phyloP scores from a whole-genome alignment of 64 coral and sea anemone species.

The Dendrophyllia cribrosa region DNA sequence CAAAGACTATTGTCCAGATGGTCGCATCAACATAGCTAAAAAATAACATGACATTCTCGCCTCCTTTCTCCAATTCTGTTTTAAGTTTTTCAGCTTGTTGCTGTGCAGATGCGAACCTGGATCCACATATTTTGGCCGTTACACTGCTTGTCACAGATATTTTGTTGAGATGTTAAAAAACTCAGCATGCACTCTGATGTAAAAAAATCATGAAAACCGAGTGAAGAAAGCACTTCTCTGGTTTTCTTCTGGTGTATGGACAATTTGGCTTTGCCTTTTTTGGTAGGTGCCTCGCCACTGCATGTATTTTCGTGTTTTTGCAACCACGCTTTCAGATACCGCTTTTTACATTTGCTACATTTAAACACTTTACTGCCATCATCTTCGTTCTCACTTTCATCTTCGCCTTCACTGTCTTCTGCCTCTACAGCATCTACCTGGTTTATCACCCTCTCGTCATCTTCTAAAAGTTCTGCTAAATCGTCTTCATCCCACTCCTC shows the following conservation, averaged over 20 bases:
- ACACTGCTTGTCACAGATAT: background rate
- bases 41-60: background rate
- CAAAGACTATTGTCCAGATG: background rate
- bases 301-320: conserved; percentile 9
- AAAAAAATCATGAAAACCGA: conserved; percentile 10
- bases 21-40: background rate
- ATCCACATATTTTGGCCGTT: background rate
- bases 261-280: background rate
- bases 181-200: too few species aligned
- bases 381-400: conserved; percentile 15
- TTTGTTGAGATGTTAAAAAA: background rate
- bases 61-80: background rate
- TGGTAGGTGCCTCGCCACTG: background rate
- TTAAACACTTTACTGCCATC: background rate
- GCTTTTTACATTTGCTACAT: conserved; percentile 3
- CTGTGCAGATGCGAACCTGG: background rate
- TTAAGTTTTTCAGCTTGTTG: background rate
- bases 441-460: background rate
- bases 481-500: background rate
- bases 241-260: background rate
- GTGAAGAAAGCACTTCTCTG: background rate
- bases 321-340: background rate
- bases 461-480: background rate
- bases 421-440: background rate
- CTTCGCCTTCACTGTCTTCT: background rate